These are phyloP conservation scores for Anguilla megastoma DNA, from an alignment of 2,797 vertebrate species.

Conservation along the genomic window DNA sequence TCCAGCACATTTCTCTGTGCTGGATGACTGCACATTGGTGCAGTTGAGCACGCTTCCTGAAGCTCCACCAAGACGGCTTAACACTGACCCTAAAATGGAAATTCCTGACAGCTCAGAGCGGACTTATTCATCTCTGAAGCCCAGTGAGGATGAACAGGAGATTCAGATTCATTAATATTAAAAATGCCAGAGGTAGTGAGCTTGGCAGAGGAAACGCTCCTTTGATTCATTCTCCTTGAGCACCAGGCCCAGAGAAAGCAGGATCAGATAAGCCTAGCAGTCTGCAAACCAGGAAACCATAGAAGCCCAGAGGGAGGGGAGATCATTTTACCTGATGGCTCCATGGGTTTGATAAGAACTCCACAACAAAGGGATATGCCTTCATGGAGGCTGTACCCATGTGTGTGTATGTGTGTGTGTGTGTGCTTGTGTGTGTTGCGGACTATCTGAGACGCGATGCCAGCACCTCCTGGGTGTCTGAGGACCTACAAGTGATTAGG, in stretches of 20 bases:
- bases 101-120: neutral
- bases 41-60: neutral
- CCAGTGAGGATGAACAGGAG: neutral
- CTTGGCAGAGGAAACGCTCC: neutral
- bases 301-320: slow-evolving; percentile 29
- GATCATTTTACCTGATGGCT: slow-evolving; percentile 25
- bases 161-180: slow-evolving; percentile 18
- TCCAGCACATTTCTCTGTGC: neutral
- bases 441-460: neutral
- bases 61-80: neutral
- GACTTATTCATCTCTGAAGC: neutral
- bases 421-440: slow-evolving; percentile 30
- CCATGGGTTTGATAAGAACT: slow-evolving; percentile 41
- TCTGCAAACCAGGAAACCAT: slow-evolving; percentile 34
- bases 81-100: neutral
- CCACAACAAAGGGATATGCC: slow-evolving; percentile 47
- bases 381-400: slow-evolving; percentile 34
- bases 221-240: slow-evolving; percentile 43
- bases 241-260: slow-evolving; percentile 31
- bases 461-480: neutral
- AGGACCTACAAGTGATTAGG: neutral
- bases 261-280: slow-evolving; percentile 37
- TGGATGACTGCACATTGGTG: neutral
- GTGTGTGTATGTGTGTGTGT: slow-evolving; percentile 30
- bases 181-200: slow-evolving; percentile 26